A percentile compares a stretch with the other conserved stretches of the same genome.
Evolutionary conservation across 2,797 vertebrate genomes (phyloP).

Genomic region (Arrhamphus sclerolepis): DNA sequence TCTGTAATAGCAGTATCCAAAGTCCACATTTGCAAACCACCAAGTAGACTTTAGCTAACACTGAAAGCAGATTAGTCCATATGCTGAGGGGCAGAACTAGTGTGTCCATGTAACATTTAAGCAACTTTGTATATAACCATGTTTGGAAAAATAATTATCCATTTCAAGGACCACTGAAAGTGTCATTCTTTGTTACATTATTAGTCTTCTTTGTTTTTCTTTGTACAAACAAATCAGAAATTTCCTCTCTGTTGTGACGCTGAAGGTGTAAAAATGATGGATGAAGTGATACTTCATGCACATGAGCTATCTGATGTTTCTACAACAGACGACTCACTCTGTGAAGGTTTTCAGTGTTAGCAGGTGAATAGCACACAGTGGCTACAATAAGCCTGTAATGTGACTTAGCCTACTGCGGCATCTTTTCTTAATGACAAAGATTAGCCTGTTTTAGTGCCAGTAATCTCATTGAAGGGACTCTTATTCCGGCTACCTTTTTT

Average conservation of each 20-base stretch:
- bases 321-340: slow-evolving; percentile 13
- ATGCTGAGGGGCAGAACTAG: slow-evolving; percentile 30
- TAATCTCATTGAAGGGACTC: slow-evolving; percentile 77
- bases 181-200: too few species aligned
- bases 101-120: slow-evolving; percentile 23
- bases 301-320: neutral
- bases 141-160: too few species aligned
- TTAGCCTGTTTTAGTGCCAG: slow-evolving; percentile 74
- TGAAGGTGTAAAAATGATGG: neutral
- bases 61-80: slow-evolving; percentile 66
- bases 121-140: too few species aligned
- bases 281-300: neutral
- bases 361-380: slow-evolving; percentile 45
- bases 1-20: slow-evolving; percentile 57
- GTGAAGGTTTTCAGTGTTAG: slow-evolving; percentile 50
- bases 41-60: slow-evolving; percentile 52
- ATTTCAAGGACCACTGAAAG: too few species aligned
- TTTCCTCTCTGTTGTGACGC: neutral
- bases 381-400: slow-evolving; percentile 71
- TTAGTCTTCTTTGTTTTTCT: neutral
- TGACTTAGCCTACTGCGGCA: slow-evolving; percentile 64
- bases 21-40: slow-evolving; percentile 62
- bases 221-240: neutral
- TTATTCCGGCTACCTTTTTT: slow-evolving; percentile 60
- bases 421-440: slow-evolving; percentile 77